These are phyloP conservation scores for Pteropus rufus DNA, from an alignment of 2,797 vertebrate genomes.

Conservation along the genomic window DNA sequence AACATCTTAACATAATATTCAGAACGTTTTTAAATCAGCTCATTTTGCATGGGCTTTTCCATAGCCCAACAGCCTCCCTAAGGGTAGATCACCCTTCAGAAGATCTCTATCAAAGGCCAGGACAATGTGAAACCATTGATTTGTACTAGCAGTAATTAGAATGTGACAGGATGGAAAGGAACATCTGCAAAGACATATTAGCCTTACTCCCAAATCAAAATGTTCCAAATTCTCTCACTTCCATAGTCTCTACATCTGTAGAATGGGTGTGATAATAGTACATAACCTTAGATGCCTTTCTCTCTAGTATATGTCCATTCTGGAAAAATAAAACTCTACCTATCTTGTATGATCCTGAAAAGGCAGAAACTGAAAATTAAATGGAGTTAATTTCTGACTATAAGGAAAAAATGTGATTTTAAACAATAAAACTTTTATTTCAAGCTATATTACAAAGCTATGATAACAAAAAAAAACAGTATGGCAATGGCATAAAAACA, in stretches of 20 bases:
- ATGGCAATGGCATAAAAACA: too few relatives aligned
- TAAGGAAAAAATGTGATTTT: not conserved
- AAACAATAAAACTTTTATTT: not conserved
- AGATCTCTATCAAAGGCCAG: not conserved
- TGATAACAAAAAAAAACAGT: too few relatives aligned
- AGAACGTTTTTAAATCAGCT: not conserved
- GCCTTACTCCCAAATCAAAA: not conserved
- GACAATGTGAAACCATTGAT: not conserved
- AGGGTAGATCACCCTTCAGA: not conserved
- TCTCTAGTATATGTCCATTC: not conserved
- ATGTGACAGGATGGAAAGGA: not conserved
- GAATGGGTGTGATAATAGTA: not conserved
- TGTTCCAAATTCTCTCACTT: not conserved
- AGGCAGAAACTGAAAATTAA: not conserved
- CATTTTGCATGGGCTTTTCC: not conserved
- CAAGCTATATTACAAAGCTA: not conserved
- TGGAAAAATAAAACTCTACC: not conserved
- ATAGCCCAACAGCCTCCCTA: not conserved
- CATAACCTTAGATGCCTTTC: not conserved
- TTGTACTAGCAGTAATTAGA: not conserved
- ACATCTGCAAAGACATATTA: not conserved
- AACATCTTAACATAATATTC: not conserved
- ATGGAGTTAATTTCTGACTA: not conserved
- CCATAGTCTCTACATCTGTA: not conserved
- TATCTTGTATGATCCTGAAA: not conserved